Evolutionary conservation across 2,888 invertebrate genomes (phyloP), one percentile per base, ranked within the genome.

Genomic region (Thecocarcelia acutangulata): DNA sequence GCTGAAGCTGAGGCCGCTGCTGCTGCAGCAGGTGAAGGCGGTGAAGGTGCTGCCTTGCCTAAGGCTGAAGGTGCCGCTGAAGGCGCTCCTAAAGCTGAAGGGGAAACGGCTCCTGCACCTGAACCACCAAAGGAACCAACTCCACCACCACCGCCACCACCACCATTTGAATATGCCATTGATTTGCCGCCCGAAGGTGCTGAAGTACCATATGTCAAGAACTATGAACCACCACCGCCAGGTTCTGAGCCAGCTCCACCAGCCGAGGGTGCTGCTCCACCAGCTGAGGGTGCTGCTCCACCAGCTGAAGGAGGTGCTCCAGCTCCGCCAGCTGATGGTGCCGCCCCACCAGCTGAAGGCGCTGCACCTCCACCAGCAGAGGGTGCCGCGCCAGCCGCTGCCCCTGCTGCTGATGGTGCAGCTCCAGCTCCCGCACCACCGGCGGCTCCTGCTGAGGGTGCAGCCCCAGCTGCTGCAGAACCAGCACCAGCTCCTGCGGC

Each of bases 151-250:
- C 90, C 90, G 84, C 90, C 90, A 84, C 91, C 91, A 82, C 89
- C 90, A 85, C 91, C 91, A 88, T 91, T 91, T 83, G 91, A 91
- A 70, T 91, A 91, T 85, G 85, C 87, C 13, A 89, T 90, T 84
- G 91, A 91, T 84, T 87, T 91, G 84, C 91, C 91, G 66, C 91
- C 91, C 88, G 91, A 91, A 86, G 91, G 90, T 83, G 91, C 91
- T 85, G 91, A 91, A 84, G 91, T 91, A 64, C 91, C 91, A 61
- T 91, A 86, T 83, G 91, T 91, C 46, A 90, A 89, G 86, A 91
- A 91, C 85, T 90, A 89, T 84, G 91, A 90, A 79, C 86, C 87
- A 84, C 90, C 91, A 86, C 90, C 89, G 88, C 89, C 90, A 64
- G 88, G 87, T 56, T 87, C 89, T 15, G 90, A 90, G 84, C 88